phyloP scores from a whole-genome alignment of 2,888 invertebrate species.

The Phengaris alcon region DNA sequence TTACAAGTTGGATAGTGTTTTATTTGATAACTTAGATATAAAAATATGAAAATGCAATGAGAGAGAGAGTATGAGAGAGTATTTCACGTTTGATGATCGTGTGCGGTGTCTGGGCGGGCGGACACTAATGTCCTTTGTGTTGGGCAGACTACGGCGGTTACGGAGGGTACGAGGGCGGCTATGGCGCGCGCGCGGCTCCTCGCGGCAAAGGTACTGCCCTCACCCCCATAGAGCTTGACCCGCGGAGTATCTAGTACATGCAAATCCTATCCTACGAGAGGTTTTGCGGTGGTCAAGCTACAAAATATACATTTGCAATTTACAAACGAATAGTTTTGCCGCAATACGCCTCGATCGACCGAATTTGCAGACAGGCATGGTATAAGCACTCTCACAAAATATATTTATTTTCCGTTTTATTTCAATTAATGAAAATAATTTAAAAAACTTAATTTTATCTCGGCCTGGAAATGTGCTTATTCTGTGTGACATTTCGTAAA shows the following conservation, averaged over 20 bases:
- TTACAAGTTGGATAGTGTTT: neutral
- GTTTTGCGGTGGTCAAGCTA: constrained; percentile 22
- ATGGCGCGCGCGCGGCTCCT: constrained; percentile 91
- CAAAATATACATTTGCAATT: neutral
- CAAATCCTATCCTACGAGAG: constrained; percentile 26
- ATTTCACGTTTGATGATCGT: constrained; percentile 38
- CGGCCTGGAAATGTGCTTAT: constrained; percentile 14
- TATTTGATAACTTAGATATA: too few relatives aligned
- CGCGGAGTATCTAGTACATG: constrained; percentile 32
- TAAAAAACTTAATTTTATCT: neutral
- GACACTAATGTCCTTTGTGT: constrained; percentile 76
- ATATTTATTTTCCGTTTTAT: neutral
- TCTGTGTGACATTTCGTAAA: constrained; percentile 9
- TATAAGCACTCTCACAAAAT: constrained; percentile 9
- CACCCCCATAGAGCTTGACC: constrained; percentile 40
- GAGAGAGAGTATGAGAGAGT: neutral
- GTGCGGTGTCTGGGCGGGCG: constrained; percentile 32
- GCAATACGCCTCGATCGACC: constrained; percentile 22
- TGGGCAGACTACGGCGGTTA: constrained; percentile 91
- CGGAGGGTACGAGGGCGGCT: constrained; percentile 93
- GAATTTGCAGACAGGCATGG: constrained; percentile 25
- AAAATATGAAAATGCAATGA: neutral
- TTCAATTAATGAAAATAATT: neutral
- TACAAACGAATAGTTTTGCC: neutral
- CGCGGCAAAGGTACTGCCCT: constrained; percentile 90